Evolutionary conservation across 2,888 invertebrate genomes (phyloP).

Genomic region (Entomobrya proxima): DNA sequence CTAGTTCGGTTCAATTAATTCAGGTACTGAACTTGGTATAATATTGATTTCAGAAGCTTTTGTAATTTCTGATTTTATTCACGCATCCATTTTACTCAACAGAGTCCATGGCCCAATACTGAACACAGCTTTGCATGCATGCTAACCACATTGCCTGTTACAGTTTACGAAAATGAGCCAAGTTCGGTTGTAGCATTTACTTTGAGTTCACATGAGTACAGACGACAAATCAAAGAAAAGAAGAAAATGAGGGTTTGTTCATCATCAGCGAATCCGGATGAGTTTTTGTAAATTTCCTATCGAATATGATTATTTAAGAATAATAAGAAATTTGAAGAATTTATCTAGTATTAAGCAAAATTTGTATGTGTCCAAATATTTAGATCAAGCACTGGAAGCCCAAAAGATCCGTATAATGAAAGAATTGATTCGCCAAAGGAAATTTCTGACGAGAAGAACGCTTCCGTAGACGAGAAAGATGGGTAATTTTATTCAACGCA

Average conservation of each 20-base stretch:
- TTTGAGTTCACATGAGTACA: slow-evolving; percentile 85
- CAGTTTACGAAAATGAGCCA: slow-evolving; percentile 88
- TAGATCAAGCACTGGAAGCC: slow-evolving; percentile 33
- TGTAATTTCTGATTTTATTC: not conserved
- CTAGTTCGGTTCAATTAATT: slow-evolving; percentile 78
- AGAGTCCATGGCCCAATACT: slow-evolving; percentile 82
- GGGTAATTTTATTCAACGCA: slow-evolving; percentile 26
- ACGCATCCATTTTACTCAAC: slow-evolving; percentile 76
- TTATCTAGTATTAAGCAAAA: not conserved
- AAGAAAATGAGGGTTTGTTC: slow-evolving; percentile 46
- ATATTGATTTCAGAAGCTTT: not conserved
- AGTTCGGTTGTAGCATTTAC: slow-evolving; percentile 92
- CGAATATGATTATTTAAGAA: not conserved
- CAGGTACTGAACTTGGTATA: slow-evolving; percentile 76
- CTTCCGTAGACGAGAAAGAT: slow-evolving; percentile 55
- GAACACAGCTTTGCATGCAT: slow-evolving; percentile 82
- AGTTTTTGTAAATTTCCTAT: slow-evolving; percentile 20
- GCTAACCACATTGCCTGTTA: slow-evolving; percentile 77
- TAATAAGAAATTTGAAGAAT: not conserved
- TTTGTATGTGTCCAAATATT: not conserved
- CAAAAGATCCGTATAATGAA: slow-evolving; percentile 16
- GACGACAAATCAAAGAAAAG: slow-evolving; percentile 75
- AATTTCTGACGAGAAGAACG: slow-evolving; percentile 32
- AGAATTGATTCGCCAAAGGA: slow-evolving; percentile 54
- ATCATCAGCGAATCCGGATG: slow-evolving; percentile 29